phyloP scores from a whole-genome alignment of 2,888 invertebrate species.

The Caenorhabditis sp. region DNA sequence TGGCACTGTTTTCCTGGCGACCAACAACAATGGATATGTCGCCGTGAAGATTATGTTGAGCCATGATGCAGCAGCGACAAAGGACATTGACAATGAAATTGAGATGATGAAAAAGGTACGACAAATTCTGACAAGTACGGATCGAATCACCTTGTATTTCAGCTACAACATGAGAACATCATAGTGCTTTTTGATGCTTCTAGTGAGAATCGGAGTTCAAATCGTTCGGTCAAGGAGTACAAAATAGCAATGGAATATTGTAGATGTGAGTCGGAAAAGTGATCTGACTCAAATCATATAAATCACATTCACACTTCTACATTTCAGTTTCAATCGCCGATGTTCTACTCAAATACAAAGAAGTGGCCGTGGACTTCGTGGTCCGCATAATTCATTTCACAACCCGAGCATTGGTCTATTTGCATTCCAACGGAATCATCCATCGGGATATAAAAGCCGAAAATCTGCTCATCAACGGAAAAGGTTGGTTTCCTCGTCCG shows the following conservation, averaged over 20 bases:
- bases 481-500: slow-evolving; percentile 36
- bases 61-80: slow-evolving; percentile 48
- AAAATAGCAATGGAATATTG: slow-evolving; percentile 58
- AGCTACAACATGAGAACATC: slow-evolving; percentile 53
- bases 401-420: slow-evolving; percentile 38
- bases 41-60: slow-evolving; percentile 54
- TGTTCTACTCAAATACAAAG: slow-evolving; percentile 46
- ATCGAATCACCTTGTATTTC: not conserved
- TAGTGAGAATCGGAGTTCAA: slow-evolving; percentile 25
- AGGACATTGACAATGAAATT: slow-evolving; percentile 56
- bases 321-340: slow-evolving; percentile 53
- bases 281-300: too few species aligned
- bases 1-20: slow-evolving; percentile 53
- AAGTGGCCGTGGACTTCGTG: slow-evolving; percentile 40
- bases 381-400: slow-evolving; percentile 45
- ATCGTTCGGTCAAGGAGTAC: slow-evolving; percentile 43
- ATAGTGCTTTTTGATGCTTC: slow-evolving; percentile 52
- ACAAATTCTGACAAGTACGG: too few species aligned
- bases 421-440: slow-evolving; percentile 41
- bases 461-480: slow-evolving; percentile 54
- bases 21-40: slow-evolving; percentile 38
- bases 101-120: slow-evolving; percentile 41
- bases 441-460: slow-evolving; percentile 60
- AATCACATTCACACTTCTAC: too few species aligned
- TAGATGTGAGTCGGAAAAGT: too few species aligned